Evolutionary conservation across 2,797 vertebrate genomes (phyloP).

Genomic region (Macropodus opercularis): DNA sequence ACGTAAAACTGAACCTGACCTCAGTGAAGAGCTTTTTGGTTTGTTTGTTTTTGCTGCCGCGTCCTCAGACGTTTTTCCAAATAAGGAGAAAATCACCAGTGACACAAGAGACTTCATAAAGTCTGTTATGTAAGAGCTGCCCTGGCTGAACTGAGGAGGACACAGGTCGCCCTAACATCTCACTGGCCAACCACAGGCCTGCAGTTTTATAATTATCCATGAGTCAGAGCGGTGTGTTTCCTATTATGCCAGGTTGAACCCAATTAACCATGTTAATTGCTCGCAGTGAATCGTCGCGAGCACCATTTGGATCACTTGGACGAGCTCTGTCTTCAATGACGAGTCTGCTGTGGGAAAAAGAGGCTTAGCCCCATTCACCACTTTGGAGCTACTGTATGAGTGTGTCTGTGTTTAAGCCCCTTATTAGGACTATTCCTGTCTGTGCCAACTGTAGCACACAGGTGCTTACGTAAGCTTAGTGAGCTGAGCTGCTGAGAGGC

Average conservation of each 20-base stretch:
- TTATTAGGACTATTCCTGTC: constrained; percentile 65
- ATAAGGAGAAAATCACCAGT: constrained; percentile 54
- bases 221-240: constrained; percentile 24
- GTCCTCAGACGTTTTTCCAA: constrained; percentile 49
- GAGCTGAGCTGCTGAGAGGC: constrained; percentile 34
- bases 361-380: constrained; percentile 40
- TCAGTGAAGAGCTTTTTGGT: too few relatives aligned
- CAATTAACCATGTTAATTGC: neutral
- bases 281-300: constrained; percentile 16
- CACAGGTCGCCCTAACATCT: constrained; percentile 38
- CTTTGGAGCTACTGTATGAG: constrained; percentile 15
- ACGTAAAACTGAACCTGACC: too few relatives aligned
- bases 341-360: constrained; percentile 27
- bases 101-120: constrained; percentile 39
- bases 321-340: constrained; percentile 15
- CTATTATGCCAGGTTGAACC: constrained; percentile 16
- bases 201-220: constrained; percentile 23
- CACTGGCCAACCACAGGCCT: constrained; percentile 11
- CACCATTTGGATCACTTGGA: constrained; percentile 10
- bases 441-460: constrained; percentile 40
- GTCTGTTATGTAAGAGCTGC: constrained; percentile 59
- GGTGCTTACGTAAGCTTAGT: constrained; percentile 63
- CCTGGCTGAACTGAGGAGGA: constrained; percentile 17
- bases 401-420: constrained; percentile 52
- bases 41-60: constrained; percentile 56